Percentiles rank a stretch among this genome's conserved stretches.
Evolutionary conservation across 1,140 invertebrate species (phyloP).

Genomic region (Drosophila tsacasi): DNA sequence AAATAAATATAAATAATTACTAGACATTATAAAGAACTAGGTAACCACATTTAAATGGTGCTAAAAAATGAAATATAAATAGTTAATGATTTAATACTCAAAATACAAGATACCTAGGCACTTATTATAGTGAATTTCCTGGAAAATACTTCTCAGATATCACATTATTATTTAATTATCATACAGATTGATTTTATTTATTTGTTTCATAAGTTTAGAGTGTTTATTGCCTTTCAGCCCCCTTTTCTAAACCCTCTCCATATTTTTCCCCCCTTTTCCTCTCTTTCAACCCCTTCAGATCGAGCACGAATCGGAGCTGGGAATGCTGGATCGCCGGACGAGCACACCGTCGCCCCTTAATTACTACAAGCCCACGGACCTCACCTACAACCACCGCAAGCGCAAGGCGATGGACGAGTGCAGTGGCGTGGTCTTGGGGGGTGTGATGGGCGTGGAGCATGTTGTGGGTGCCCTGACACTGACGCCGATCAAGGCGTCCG

Average conservation of each 20-base stretch:
- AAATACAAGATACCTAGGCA: not conserved
- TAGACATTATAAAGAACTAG: not conserved
- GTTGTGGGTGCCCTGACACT: conserved; percentile 71
- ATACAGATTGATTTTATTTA: not conserved
- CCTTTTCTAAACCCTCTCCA: conserved; percentile 1
- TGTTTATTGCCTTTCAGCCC: conserved; percentile 6
- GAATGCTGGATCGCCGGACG: conserved; percentile 72
- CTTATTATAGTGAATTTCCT: not conserved
- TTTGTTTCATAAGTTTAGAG: not conserved
- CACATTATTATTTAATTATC: not conserved
- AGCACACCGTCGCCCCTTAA: conserved; percentile 70
- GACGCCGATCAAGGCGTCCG: conserved; percentile 66
- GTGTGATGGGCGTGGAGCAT: conserved; percentile 39
- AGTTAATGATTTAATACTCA: not conserved
- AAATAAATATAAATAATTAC: conserved; percentile 1
- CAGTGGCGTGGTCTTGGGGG: conserved; percentile 38
- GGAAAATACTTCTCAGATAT: not conserved
- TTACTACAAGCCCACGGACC: conserved; percentile 72
- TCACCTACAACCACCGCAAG: conserved; percentile 71
- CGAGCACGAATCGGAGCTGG: conserved; percentile 75
- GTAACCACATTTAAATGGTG: not conserved
- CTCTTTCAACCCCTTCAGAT: conserved; percentile 53
- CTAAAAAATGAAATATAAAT: not conserved
- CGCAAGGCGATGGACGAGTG: conserved; percentile 68
- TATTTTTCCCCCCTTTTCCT: conserved; percentile 1